Percentiles rank a stretch among this genome's conserved stretches.
Evolutionary conservation across 2,113 vertebrate species (phyloP).

Genomic region (Dicrurus megarhynchus): DNA sequence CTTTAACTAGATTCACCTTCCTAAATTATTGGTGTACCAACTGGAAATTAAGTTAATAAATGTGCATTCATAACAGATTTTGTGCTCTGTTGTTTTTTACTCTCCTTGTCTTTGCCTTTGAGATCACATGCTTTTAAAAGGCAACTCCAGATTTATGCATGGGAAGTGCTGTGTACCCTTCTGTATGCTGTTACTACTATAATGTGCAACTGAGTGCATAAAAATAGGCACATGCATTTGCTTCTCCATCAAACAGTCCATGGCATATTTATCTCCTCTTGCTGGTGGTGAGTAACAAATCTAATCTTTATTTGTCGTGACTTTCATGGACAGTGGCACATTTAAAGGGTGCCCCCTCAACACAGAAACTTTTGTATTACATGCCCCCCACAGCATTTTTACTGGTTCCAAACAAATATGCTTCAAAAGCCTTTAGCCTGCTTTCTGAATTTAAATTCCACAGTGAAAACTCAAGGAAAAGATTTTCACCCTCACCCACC

Average conservation of each 20-base stretch:
- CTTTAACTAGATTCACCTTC: neutral
- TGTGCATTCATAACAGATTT: neutral
- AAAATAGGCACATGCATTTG: slow-evolving; percentile 10
- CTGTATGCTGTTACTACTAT: neutral
- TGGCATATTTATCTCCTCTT: neutral
- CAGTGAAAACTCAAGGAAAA: neutral
- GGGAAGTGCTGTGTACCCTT: neutral
- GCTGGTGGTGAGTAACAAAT: neutral
- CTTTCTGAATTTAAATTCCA: neutral
- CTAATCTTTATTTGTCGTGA: neutral
- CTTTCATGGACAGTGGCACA: neutral
- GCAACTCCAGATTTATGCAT: neutral
- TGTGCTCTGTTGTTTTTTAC: neutral
- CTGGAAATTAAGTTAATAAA: neutral
- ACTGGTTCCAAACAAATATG: neutral
- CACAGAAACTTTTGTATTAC: neutral
- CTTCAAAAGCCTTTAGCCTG: neutral
- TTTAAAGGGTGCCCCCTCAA: neutral
- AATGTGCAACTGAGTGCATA: neutral
- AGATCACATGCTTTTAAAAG: neutral
- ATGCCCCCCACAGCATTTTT: neutral
- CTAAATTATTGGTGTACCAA: neutral
- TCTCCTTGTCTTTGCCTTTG: neutral
- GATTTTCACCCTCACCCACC: neutral
- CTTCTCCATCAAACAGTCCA: neutral